Base-by-base conservation (phyloP, 2,888 invertebrate genomes). In the Cryptocephalus moraei region DNA sequence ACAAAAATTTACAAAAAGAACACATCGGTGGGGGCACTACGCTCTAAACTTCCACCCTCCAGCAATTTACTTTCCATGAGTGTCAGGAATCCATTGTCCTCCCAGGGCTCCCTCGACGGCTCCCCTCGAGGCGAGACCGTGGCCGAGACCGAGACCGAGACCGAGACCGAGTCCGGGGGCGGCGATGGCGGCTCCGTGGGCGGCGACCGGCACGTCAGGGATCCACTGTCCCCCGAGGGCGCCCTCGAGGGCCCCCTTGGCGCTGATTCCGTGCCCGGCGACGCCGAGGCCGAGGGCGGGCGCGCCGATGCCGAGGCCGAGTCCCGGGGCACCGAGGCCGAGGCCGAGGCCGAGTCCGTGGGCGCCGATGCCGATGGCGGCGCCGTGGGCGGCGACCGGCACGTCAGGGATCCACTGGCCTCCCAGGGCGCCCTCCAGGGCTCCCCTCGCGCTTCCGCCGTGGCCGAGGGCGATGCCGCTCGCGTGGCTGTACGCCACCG, bases 361-460 rank as follows among this genome's bases (percentile, higher is more conserved):
- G 8, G 55, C 45, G 33, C 55, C 55, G 49, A 46, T 51, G 44
- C 52, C 49, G 32, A 33, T 33, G 12, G 36, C 36, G 36, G 11
- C 12, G 12, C 11, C 36, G 36, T 36, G 12, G 6, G 41, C 41
- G 10, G 14, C 12, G 41, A 10, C 13, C n/a, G 44, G 44, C 8
- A 54, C 51, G 49, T 62, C 62, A 12, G 62, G 62, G 41, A 62
- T 56, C 57, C 59, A 62, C 56, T 62, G 61, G 33, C 62, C 62
- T 55, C 62, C 62, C 33, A 56, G 46, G 47, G 55, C 56, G 40
- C 54, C 53, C 50, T 54, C 56, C n/a, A 55, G 32, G 9, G 53
- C 45, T 36, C 55, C 55, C 49, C 48, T 53, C 42, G 55, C 50
- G 32, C 22, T 31, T 14, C n/a, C 9, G 14, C 43, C 43, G 36